A percentile compares a stretch with the other conserved stretches of the same genome.
Conservation (phyloP, 1,140 invertebrate genomes). For the Amyelois transitella region DNA sequence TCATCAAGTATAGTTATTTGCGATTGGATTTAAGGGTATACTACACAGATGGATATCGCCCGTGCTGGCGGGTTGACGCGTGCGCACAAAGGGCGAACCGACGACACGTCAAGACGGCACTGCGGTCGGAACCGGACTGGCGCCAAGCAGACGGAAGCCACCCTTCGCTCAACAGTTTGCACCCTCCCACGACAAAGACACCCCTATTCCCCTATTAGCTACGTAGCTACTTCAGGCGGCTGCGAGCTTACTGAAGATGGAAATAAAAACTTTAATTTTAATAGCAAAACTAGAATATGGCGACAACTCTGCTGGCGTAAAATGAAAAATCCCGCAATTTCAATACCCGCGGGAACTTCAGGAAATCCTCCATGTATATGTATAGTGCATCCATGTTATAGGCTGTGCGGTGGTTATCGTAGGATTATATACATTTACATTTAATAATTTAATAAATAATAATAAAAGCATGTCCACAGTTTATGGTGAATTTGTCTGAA, state of each 20-base stretch:
- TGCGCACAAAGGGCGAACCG: slow-evolving; percentile 21
- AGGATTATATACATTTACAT: too few relatives aligned
- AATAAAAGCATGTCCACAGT: too few relatives aligned
- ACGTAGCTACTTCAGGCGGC: not conserved
- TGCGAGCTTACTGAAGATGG: slow-evolving; percentile 1
- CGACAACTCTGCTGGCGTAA: too few relatives aligned
- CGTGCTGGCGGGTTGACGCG: slow-evolving; percentile 16
- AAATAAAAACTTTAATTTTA: not conserved
- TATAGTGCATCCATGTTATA: too few relatives aligned
- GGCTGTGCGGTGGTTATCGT: too few relatives aligned
- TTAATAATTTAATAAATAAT: too few relatives aligned
- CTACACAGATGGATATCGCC: not conserved
- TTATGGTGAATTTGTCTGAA: too few relatives aligned
- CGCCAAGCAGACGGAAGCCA: slow-evolving; percentile 30
- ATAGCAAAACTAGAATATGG: not conserved
- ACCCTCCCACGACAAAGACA: slow-evolving; percentile 41
- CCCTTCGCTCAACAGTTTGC: slow-evolving; percentile 65
- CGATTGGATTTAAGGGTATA: not conserved
- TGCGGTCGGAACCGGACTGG: slow-evolving; percentile 52
- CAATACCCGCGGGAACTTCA: too few relatives aligned
- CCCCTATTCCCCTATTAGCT: slow-evolving; percentile 34
- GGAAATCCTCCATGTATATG: too few relatives aligned
- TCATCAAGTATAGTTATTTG: not conserved
- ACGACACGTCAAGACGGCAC: slow-evolving; percentile 25
- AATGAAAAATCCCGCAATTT: too few relatives aligned